Evolutionary conservation across 2,888 invertebrate genomes (phyloP), one percentile per base, ranked within the genome.

Genomic region (Helobdella robusta): DNA sequence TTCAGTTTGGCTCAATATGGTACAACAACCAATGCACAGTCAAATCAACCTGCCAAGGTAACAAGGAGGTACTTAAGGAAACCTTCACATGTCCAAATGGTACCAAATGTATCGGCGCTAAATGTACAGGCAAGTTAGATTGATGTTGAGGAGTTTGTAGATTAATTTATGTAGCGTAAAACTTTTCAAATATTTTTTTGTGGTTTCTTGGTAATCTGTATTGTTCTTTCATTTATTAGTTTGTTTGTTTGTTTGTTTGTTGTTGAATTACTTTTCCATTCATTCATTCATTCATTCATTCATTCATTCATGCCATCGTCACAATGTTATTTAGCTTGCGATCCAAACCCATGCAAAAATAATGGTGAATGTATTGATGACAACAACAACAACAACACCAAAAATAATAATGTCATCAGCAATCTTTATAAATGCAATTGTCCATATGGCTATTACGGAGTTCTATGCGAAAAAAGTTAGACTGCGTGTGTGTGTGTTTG

Each of bases 111-210:
- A 18, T 35, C 20, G 20, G 36, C 6, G 36, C 32, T 18, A 32
- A 5, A 35, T 59, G 59, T 28, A 59, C 59, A 25, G 59, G 59
- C 36, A n/a, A n/a, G 44, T n/a, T n/a, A n/a, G n/a, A n/a, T n/a
- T n/a, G n/a, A n/a, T n/a, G n/a, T n/a, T n/a, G n/a, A n/a, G n/a
- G n/a, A n/a, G n/a, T n/a, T n/a, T n/a, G n/a, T n/a, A n/a, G n/a
- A n/a, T n/a, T n/a, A n/a, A n/a, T n/a, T n/a, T n/a, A n/a, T n/a
- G n/a, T n/a, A n/a, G n/a, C n/a, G n/a, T n/a, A n/a, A n/a, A n/a
- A n/a, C n/a, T n/a, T n/a, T n/a, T n/a, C n/a, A n/a, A n/a, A n/a
- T n/a, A n/a, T n/a, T n/a, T n/a, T n/a, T n/a, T n/a, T n/a, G n/a
- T n/a, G n/a, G n/a, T n/a, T n/a, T n/a, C n/a, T n/a, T n/a, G n/a